A percentile compares a stretch with the other conserved stretches of the same genome.
Evolutionary conservation across 2,888 invertebrate genomes (phyloP).

Genomic region (Andrena flavipes): DNA sequence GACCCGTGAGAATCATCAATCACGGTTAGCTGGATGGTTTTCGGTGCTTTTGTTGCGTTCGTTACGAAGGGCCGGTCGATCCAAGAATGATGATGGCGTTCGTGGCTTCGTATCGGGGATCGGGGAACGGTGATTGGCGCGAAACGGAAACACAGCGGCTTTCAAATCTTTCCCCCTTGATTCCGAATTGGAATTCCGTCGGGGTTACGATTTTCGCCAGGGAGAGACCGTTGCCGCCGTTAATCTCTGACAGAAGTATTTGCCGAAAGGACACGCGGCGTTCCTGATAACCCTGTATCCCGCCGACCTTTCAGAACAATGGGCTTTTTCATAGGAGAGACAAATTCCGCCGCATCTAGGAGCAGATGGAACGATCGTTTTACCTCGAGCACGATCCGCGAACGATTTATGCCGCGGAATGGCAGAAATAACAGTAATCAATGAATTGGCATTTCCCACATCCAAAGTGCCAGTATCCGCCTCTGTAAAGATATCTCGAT

Average conservation of each 20-base stretch:
- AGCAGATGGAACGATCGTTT: slow-evolving; percentile 40
- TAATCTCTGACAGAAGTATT: neutral
- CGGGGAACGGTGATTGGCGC: neutral
- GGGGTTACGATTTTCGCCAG: neutral
- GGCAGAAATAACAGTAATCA: slow-evolving; percentile 68
- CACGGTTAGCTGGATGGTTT: slow-evolving; percentile 50
- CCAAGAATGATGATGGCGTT: neutral
- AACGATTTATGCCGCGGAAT: slow-evolving; percentile 59
- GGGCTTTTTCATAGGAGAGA: slow-evolving; percentile 41
- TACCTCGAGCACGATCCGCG: slow-evolving; percentile 47
- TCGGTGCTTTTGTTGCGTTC: slow-evolving; percentile 36
- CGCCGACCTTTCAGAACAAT: slow-evolving; percentile 41
- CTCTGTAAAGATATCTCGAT: slow-evolving; percentile 56
- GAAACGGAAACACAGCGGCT: neutral
- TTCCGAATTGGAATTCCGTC: neutral
- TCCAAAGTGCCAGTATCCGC: slow-evolving; percentile 54
- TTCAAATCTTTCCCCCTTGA: neutral
- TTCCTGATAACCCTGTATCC: slow-evolving; percentile 27
- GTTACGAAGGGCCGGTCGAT: slow-evolving; percentile 5
- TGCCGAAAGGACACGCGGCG: neutral
- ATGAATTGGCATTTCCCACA: slow-evolving; percentile 74
- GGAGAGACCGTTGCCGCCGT: neutral
- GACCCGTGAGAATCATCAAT: slow-evolving; percentile 64
- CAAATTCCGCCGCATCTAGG: slow-evolving; percentile 42
- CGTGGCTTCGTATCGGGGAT: slow-evolving; percentile 1